Percentiles rank a stretch among this genome's conserved stretches.
phyloP scores from a whole-genome alignment of 1,140 invertebrate species.

The Manduca sexta region DNA sequence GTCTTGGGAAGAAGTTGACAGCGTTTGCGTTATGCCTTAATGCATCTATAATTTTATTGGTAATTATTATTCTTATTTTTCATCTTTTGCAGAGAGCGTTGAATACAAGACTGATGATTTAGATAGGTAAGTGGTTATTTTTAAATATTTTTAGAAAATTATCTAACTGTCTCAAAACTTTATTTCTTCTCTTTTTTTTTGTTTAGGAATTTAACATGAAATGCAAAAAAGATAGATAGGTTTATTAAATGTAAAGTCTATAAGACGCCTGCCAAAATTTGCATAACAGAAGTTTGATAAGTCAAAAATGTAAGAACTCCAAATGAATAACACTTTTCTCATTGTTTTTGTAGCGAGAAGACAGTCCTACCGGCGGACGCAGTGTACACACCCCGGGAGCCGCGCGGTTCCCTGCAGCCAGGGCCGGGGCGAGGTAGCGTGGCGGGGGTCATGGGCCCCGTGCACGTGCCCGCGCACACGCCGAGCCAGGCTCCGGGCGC shows the following conservation, averaged over 20 bases:
- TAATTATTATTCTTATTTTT: constrained; percentile 8
- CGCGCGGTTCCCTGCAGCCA: constrained; percentile 8
- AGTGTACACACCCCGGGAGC: constrained; percentile 70
- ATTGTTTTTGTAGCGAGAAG: constrained; percentile 70
- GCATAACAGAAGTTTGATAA: background rate
- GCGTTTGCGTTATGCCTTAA: too few species aligned
- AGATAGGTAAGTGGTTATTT: constrained; percentile 49
- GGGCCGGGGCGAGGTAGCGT: constrained; percentile 1
- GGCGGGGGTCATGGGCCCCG: background rate
- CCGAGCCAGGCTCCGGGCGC: background rate
- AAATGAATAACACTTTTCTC: background rate
- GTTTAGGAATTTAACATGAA: too few species aligned
- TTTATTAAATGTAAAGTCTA: background rate
- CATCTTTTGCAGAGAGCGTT: constrained; percentile 53
- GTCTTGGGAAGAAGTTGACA: too few species aligned
- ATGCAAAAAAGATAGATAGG: background rate
- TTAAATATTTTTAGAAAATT: too few species aligned
- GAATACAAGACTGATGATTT: constrained; percentile 68
- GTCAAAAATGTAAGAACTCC: too few species aligned
- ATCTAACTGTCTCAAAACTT: too few species aligned
- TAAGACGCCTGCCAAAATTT: background rate
- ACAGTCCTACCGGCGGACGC: constrained; percentile 75
- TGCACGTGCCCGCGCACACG: background rate
- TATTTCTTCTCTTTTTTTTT: too few species aligned
- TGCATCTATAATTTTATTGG: too few species aligned